Base-by-base conservation (phyloP, 1,140 invertebrate genomes). In the Drosophila nikananu region DNA sequence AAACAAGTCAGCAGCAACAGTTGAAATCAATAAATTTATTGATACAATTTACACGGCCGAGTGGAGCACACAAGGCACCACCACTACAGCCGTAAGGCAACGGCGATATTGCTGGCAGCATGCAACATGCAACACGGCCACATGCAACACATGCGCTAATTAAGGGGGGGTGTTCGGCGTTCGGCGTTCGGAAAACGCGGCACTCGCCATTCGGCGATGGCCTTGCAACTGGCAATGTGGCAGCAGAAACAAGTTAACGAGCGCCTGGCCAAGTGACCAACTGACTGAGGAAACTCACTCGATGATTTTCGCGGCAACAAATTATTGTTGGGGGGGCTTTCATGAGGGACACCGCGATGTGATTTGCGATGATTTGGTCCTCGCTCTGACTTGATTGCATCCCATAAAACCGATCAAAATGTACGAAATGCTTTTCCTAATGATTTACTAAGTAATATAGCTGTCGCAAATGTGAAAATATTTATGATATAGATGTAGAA, bases 1-100 rank as follows among this genome's bases (percentile, higher is more conserved):
- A 87, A 90, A 90, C 87, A 90, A 90, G 83, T 90, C 87, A 87
- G 77, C 86, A 71, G 87, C 86, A 90, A 91, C 86, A 90, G 86
- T 90, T 90, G 87, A 91, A 90, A 90, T 90, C 87, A 90, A 90
- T 90, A 90, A 90, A 90, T 90, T 90, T 90, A 90, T 90, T 89
- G 86, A 90, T 90, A 89, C 86, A 84, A 83, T 87, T 87, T 87
- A 83, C 70, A 87, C 65, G 76, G 75, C 51, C 52, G 74, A 78
- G 75, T 70, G 57, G 75, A 72, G 59, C 64, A 42, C n/a, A n/a
- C 37, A n/a, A n/a, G 48, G 41, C 59, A 64, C 48, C n/a, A n/a
- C n/a, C 41, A 15, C 32, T 5, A 55, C 51, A 52, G 1, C n/a
- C 49, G 19, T 52, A 30, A 19, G 32, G 30, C 62, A 58, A 23